These are phyloP conservation scores for Paragorgia papillata DNA, from an alignment of 92 coral and sea anemone genomes.

Conservation along the genomic window DNA sequence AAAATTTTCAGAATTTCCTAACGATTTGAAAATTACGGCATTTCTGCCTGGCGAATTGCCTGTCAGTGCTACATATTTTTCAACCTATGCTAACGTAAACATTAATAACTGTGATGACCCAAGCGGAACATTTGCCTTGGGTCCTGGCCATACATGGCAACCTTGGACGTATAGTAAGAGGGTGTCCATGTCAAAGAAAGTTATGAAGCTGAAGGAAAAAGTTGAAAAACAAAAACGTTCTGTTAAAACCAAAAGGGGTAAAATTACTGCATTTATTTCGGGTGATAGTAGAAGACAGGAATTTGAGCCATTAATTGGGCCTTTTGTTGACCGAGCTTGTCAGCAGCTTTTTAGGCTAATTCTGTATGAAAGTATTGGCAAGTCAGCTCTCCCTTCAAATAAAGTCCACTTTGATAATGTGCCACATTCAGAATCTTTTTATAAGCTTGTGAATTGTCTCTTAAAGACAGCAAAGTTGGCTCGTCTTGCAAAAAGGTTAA, in stretches of 20 bases:
- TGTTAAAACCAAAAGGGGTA: constrained; percentile 49
- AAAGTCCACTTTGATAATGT: constrained; percentile 56
- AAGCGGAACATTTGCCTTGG: constrained; percentile 61
- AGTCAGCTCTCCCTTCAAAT: constrained; percentile 51
- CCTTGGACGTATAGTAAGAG: constrained; percentile 59
- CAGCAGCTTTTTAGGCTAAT: constrained; percentile 62
- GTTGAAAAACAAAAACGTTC: constrained; percentile 48
- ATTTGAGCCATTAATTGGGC: no score
- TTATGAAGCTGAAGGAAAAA: constrained; percentile 46
- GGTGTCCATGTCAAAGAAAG: constrained; percentile 54
- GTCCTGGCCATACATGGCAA: constrained; percentile 48
- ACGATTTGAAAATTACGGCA: constrained; percentile 71
- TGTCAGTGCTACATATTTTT: no score
- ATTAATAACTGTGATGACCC: constrained; percentile 48
- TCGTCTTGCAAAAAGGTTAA: constrained; percentile 65
- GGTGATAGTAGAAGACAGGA: constrained; percentile 51
- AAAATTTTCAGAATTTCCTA: constrained; percentile 72
- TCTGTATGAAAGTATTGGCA: constrained; percentile 60
- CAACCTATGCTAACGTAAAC: constrained; percentile 69
- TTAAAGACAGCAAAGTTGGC: no score
- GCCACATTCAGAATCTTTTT: constrained; percentile 54
- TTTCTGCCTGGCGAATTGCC: constrained; percentile 75
- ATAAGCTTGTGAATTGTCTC: constrained; percentile 65
- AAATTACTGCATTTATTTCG: constrained; percentile 49
- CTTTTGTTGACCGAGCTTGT: constrained; percentile 60